Evolutionary conservation across 2,797 vertebrate genomes (phyloP).

Genomic region (Oryzias sinensis): DNA sequence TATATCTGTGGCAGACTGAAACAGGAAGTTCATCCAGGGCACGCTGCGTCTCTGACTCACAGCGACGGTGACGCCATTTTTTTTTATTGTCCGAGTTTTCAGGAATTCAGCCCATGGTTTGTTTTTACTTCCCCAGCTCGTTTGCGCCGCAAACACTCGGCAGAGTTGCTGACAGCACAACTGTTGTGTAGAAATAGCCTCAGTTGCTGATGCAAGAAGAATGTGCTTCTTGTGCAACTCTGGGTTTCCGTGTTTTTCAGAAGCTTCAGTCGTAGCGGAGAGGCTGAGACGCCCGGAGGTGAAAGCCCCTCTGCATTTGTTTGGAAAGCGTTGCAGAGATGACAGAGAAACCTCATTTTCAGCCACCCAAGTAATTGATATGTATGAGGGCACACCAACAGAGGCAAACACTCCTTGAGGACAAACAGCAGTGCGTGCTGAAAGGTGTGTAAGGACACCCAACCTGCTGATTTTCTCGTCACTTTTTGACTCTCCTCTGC

Average conservation of each 20-base stretch:
- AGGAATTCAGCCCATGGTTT: conserved; percentile 67
- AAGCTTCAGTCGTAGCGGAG: conserved; percentile 42
- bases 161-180: conserved; percentile 61
- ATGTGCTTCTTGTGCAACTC: conserved; percentile 59
- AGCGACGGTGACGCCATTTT: conserved; percentile 69
- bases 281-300: conserved; percentile 49
- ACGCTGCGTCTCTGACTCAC: conserved; percentile 65
- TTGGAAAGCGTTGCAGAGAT: conserved; percentile 57
- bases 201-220: conserved; percentile 70
- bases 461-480: conserved; percentile 30
- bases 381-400: conserved; percentile 68
- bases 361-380: conserved; percentile 72
- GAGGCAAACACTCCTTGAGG: conserved; percentile 58
- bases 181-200: conserved; percentile 62
- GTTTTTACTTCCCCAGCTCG: conserved; percentile 62
- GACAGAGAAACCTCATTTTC: conserved; percentile 76
- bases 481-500: conserved; percentile 42
- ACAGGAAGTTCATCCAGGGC: conserved; percentile 76
- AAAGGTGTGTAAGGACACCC: conserved; percentile 51
- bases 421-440: conserved; percentile 55
- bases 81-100: conserved; percentile 65
- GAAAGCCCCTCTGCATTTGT: conserved; percentile 57
- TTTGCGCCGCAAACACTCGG: conserved; percentile 52
- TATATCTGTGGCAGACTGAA: conserved; percentile 70
- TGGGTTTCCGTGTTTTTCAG: conserved; percentile 55